Evolutionary conservation across 2,113 vertebrate species (phyloP).

Genomic region (Peromyscus polionotus): DNA sequence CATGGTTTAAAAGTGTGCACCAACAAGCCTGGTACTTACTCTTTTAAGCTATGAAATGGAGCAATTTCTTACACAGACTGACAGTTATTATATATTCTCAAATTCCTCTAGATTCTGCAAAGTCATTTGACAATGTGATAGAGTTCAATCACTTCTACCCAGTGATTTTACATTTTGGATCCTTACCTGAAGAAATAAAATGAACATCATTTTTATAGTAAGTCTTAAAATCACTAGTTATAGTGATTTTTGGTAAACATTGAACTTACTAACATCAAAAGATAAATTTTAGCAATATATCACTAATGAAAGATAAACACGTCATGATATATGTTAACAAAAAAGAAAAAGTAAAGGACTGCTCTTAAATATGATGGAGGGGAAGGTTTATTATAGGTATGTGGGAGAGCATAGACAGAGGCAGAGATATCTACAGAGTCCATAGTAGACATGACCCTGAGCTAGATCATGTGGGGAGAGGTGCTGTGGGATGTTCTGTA

Average conservation of each 20-base stretch:
- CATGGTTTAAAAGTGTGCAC: background rate
- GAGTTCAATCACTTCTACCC: background rate
- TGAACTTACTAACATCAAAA: background rate
- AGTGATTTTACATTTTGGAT: background rate
- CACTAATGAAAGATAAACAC: background rate
- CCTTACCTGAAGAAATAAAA: conserved; percentile 24
- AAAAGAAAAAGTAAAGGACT: background rate
- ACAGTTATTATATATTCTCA: background rate
- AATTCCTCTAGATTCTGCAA: background rate
- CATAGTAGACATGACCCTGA: background rate
- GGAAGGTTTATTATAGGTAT: background rate
- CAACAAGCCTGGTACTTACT: background rate
- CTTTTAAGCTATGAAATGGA: background rate
- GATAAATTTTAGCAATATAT: background rate
- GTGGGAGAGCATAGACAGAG: background rate
- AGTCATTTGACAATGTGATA: background rate
- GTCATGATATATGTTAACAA: background rate
- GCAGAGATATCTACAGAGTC: background rate
- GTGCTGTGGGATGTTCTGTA: too few relatives aligned
- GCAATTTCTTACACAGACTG: background rate
- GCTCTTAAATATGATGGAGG: background rate
- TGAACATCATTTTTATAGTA: background rate
- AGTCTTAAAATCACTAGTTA: conserved; percentile 44
- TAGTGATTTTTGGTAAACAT: background rate
- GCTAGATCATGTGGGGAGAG: background rate